These are phyloP conservation scores for Mercenaria mercenaria DNA, from an alignment of 1,140 invertebrate species.

Conservation along the genomic window DNA sequence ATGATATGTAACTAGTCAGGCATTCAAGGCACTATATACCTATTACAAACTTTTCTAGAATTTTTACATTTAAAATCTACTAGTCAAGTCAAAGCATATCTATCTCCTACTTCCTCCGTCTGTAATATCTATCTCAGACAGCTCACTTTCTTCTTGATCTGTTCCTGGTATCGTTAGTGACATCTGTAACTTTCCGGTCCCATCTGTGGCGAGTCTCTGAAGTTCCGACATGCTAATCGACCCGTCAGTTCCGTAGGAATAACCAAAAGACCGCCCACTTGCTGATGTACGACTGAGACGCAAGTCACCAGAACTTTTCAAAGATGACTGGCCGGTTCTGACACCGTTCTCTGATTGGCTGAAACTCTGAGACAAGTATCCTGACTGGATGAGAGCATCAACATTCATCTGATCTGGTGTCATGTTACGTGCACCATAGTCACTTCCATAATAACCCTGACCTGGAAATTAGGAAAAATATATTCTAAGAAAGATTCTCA, in stretches of 20 bases:
- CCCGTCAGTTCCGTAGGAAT: constrained; percentile 76
- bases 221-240: constrained; percentile 66
- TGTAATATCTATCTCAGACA: constrained; percentile 78
- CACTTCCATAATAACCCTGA: constrained; percentile 54
- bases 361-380: constrained; percentile 77
- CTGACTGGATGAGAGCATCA: constrained; percentile 79
- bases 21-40: no score
- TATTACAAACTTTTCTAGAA: no score
- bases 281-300: constrained; percentile 14
- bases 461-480: neutral
- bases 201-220: constrained; percentile 50
- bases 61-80: no score
- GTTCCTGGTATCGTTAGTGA: constrained; percentile 78
- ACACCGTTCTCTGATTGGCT: constrained; percentile 76
- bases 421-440: constrained; percentile 71
- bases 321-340: constrained; percentile 71
- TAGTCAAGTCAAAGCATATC: no score
- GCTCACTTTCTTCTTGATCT: constrained; percentile 73
- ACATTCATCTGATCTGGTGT: constrained; percentile 83
- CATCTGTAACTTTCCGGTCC: constrained; percentile 72
- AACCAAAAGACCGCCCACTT: constrained; percentile 71
- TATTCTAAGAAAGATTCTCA: no score
- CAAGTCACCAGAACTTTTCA: constrained; percentile 63
- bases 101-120: constrained; percentile 64
- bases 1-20: no score